A percentile compares a stretch with the other conserved stretches of the same genome.
phyloP scores from a whole-genome alignment of 2,113 vertebrate genomes.

The Chascanopsetta lugubris region DNA sequence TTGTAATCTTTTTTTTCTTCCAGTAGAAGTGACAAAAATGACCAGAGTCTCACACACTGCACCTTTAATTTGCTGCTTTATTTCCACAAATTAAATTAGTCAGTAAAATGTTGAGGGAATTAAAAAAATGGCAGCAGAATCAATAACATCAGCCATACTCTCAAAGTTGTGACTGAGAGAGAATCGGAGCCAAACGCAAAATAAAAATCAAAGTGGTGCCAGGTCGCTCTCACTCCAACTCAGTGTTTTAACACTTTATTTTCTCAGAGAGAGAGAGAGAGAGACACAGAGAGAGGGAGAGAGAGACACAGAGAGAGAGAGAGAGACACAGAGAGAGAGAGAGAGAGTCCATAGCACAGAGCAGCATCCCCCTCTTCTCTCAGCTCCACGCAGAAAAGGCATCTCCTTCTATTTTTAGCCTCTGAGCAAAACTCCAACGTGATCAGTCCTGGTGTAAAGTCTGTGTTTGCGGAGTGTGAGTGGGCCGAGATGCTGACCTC shows the following conservation, averaged over 20 bases:
- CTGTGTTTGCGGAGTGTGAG: slow-evolving; percentile 51
- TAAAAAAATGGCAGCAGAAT: background rate
- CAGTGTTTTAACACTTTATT: slow-evolving; percentile 51
- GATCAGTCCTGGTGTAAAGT: slow-evolving; percentile 26
- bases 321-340: too few species aligned
- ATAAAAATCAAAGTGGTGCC: slow-evolving; percentile 35
- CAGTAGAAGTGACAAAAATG: too few species aligned
- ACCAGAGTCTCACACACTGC: too few species aligned
- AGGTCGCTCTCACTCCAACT: slow-evolving; percentile 38
- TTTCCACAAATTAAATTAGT: too few species aligned
- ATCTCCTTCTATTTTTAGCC: slow-evolving; percentile 32
- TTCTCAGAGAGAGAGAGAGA: slow-evolving; percentile 45
- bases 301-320: too few species aligned
- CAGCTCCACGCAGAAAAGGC: too few species aligned
- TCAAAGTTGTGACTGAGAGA: background rate
- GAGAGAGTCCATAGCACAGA: too few species aligned
- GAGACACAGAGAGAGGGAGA: too few species aligned
- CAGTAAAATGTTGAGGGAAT: too few species aligned
- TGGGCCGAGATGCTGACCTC: slow-evolving; percentile 42
- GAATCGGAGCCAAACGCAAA: slow-evolving; percentile 10
- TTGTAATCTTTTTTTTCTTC: too few species aligned
- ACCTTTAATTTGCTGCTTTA: too few species aligned
- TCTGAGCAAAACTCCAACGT: slow-evolving; percentile 30
- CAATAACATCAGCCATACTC: background rate
- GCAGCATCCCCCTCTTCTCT: too few species aligned